Evolutionary conservation across 2,888 invertebrate genomes (phyloP).

Genomic region (Trachelus iudaicus): DNA sequence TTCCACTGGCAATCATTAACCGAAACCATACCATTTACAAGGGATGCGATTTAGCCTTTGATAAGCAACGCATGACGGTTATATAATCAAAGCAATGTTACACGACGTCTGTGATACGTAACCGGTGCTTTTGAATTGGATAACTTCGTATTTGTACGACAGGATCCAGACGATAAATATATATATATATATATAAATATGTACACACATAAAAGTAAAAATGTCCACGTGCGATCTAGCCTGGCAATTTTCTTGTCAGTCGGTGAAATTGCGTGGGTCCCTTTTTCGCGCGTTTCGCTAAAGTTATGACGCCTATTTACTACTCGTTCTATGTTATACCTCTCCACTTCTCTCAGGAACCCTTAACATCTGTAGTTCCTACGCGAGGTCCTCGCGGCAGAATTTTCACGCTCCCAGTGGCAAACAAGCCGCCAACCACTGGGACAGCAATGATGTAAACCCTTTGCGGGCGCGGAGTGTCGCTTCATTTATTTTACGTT

Average conservation of each 20-base stretch:
- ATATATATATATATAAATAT: neutral
- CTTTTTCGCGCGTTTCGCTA: neutral
- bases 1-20: neutral
- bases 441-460: neutral
- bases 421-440: neutral
- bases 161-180: neutral
- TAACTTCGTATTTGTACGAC: neutral
- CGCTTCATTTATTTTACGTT: neutral
- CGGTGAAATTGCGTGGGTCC: neutral
- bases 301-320: conserved; percentile 3
- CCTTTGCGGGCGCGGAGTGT: neutral
- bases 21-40: neutral
- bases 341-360: neutral
- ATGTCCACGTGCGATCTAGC: neutral
- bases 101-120: neutral
- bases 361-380: neutral
- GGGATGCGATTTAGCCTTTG: neutral
- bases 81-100: neutral
- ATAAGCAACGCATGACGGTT: neutral
- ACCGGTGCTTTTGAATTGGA: neutral
- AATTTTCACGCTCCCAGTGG: neutral
- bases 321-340: neutral
- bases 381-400: neutral
- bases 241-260: neutral
- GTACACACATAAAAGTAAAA: neutral